phyloP scores from a whole-genome alignment of 2,888 invertebrate genomes.

The Lycaena phlaeas region DNA sequence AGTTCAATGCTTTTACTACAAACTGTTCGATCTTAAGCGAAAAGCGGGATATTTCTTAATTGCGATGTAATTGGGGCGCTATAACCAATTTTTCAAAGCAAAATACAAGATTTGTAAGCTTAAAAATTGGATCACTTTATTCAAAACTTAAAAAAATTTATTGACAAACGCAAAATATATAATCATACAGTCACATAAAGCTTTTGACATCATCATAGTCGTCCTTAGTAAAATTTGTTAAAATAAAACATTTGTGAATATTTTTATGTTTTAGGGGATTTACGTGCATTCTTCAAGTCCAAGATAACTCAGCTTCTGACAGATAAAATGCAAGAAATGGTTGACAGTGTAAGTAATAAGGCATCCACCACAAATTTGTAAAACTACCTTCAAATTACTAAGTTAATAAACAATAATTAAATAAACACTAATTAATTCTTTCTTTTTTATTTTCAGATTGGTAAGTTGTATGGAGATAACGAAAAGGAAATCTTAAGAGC shows the following conservation, averaged over 20 bases:
- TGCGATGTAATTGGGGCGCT: too few relatives aligned
- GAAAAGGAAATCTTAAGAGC: not conserved
- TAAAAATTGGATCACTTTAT: not conserved
- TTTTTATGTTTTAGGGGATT: constrained; percentile 1
- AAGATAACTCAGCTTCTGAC: not conserved
- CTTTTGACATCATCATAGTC: not conserved
- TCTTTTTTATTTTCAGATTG: not conserved
- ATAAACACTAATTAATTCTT: too few relatives aligned
- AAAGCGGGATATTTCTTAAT: too few relatives aligned
- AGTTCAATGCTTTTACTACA: too few relatives aligned
- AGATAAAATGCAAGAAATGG: not conserved
- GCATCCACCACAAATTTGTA: not conserved
- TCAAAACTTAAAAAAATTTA: not conserved
- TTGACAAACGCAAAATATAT: not conserved
- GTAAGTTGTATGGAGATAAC: not conserved
- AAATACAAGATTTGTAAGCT: too few relatives aligned
- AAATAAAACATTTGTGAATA: too few relatives aligned
- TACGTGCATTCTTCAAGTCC: not conserved
- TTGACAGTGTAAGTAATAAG: not conserved
- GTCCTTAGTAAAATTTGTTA: too few relatives aligned
- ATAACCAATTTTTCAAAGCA: too few relatives aligned
- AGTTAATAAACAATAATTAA: too few relatives aligned
- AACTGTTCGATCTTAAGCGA: too few relatives aligned
- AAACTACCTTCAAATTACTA: too few relatives aligned
- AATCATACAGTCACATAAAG: not conserved